These are phyloP conservation scores for Muscicapa adusta DNA, from an alignment of 2,113 vertebrate species.

Conservation along the genomic window DNA sequence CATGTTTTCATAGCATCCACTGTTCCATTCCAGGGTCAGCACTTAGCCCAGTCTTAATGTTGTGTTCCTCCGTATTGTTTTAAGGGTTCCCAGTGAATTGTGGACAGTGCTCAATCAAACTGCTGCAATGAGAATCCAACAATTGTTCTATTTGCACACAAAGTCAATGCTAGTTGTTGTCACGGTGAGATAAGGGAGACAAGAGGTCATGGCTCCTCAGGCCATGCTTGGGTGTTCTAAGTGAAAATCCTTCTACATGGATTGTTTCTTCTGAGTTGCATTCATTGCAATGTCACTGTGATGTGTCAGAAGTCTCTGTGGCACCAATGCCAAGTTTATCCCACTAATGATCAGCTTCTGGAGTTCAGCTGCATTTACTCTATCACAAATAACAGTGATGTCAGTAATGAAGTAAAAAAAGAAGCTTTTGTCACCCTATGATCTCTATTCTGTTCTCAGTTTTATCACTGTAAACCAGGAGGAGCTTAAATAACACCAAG, in stretches of 20 bases:
- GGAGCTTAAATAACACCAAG: background rate
- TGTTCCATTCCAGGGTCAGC: background rate
- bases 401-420: background rate
- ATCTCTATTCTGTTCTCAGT: background rate
- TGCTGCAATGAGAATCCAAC: background rate
- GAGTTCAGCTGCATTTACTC: background rate
- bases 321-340: background rate
- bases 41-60: background rate
- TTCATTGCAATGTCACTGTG: background rate
- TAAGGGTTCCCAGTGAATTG: background rate
- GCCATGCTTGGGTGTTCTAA: background rate
- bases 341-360: background rate
- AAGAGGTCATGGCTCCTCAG: background rate
- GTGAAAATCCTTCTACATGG: background rate
- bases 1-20: background rate
- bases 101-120: background rate
- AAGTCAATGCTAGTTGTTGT: background rate
- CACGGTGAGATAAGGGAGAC: background rate
- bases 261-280: background rate
- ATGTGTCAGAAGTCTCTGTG: background rate
- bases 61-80: background rate
- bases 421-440: background rate
- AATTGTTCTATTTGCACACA: background rate
- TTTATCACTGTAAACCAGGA: background rate
- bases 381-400: background rate